A percentile compares a stretch with the other conserved stretches of the same genome.
phyloP scores from a whole-genome alignment of 2,113 vertebrate species.

The Mormyrus lacerda region DNA sequence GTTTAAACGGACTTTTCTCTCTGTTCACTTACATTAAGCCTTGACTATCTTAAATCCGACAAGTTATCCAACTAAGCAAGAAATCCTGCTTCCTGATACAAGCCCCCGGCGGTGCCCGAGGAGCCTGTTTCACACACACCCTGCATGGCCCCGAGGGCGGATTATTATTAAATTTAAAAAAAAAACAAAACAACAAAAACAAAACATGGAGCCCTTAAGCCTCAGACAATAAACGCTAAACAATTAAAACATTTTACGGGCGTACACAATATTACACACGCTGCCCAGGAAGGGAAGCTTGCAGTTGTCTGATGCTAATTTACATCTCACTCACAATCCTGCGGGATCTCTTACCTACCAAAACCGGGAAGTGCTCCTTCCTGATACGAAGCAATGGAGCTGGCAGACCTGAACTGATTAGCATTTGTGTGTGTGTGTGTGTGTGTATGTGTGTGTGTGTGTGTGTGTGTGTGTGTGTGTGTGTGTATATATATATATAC shows the following conservation, averaged over 20 bases:
- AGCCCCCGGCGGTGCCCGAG: background rate
- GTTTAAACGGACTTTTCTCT: background rate
- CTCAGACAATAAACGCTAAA: background rate
- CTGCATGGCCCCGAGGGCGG: background rate
- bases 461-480: too few relatives aligned
- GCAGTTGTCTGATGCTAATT: background rate
- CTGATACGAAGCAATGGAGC: background rate
- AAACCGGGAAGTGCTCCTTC: background rate
- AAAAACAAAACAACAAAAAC: background rate
- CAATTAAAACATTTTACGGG: background rate
- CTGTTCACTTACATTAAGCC: background rate
- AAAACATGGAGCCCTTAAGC: background rate
- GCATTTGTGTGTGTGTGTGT: too few relatives aligned
- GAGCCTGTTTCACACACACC: background rate
- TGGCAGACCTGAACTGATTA: background rate
- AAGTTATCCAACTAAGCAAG: background rate
- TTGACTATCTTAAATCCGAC: background rate
- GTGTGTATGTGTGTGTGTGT: too few relatives aligned
- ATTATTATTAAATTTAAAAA: background rate
- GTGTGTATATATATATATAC: too few relatives aligned
- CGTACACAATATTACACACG: background rate
- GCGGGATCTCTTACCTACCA: background rate
- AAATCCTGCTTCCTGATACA: background rate
- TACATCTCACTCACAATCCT: background rate
- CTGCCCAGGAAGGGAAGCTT: background rate